Base-by-base conservation (phyloP, 2,113 vertebrate genomes). In the Onychostruthus taczanowskii region DNA sequence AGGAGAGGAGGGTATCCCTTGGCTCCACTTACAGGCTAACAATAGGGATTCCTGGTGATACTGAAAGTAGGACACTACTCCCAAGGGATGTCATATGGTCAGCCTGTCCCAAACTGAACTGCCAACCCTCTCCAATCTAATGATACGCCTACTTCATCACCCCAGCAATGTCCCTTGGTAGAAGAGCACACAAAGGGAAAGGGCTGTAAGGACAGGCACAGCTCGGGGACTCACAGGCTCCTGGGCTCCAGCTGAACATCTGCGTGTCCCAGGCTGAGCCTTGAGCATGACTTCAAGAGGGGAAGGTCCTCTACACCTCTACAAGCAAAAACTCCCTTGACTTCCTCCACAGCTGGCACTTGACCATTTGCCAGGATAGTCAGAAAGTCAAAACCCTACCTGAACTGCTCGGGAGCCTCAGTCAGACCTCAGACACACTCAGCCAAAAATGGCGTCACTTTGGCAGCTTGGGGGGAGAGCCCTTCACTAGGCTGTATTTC, bases 11-110 rank as follows among this genome's bases (percentile, higher is more conserved):
- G 94, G 77, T 4, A 95, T 95, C 92, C 94, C 93, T 86, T 91
- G 94, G 91, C 89, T 95, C 87, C 89, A 92, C 81, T 97, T 84
- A 93, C 72, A 89, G 85, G 69, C 94, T 94, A 94, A 97, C 95
- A 96, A 95, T 93, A 90, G 94, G 92, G 88, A 96, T 96, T 96
- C 95, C 92, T 96, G 92, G 95, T 96, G 92, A 96, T 94, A 96
- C 73, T 84, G 95, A 95, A 97, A 96, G 95, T 96, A 97, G 94
- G 96, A 89, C 94, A 95, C 79, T 79, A 84, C 79, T 95, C 94
- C 90, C 93, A 84, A 16, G 59, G 73, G 92, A 78, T 41, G 80
- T 93, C 76, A 81, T 93, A 94, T 92, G 92, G 94, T 96, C 95
- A 97, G 94, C 94, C 90, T 96, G 85, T 94, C 95, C 95, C 94